Evolutionary conservation across 2,797 vertebrate species (phyloP).

Genomic region (Eidolon dupreanum): DNA sequence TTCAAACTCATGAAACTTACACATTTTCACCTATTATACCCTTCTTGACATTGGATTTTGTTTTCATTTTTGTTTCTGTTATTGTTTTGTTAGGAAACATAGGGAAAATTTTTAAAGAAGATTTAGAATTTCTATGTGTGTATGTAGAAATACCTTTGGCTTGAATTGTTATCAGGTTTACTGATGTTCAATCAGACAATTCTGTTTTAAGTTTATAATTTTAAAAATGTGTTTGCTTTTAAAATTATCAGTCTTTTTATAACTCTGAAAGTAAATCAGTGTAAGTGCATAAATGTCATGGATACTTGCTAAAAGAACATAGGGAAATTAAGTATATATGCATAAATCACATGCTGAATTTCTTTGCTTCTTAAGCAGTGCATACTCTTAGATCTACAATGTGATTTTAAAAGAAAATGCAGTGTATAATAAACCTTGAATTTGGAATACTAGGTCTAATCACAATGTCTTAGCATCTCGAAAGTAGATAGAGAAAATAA

Average conservation of each 20-base stretch:
- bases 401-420: constrained; percentile 17
- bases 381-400: not conserved
- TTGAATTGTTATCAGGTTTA: constrained; percentile 7
- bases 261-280: constrained; percentile 27
- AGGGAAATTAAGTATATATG: not conserved
- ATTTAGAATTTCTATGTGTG: not conserved
- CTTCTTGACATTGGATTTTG: not conserved
- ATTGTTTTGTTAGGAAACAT: not conserved
- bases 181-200: constrained; percentile 5
- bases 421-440: constrained; percentile 27
- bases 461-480: not conserved
- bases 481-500: not conserved
- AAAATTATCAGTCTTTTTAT: constrained; percentile 47
- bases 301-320: constrained; percentile 42
- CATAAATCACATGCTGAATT: not conserved
- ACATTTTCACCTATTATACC: not conserved
- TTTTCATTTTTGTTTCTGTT: not conserved
- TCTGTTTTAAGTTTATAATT: constrained; percentile 62
- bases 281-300: constrained; percentile 31
- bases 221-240: constrained; percentile 45
- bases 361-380: not conserved
- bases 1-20: not conserved
- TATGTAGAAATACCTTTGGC: not conserved
- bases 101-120: not conserved
- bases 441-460: not conserved